Evolutionary conservation across 2,797 vertebrate genomes (phyloP).

Genomic region (Melanotaenia trifasciata): DNA sequence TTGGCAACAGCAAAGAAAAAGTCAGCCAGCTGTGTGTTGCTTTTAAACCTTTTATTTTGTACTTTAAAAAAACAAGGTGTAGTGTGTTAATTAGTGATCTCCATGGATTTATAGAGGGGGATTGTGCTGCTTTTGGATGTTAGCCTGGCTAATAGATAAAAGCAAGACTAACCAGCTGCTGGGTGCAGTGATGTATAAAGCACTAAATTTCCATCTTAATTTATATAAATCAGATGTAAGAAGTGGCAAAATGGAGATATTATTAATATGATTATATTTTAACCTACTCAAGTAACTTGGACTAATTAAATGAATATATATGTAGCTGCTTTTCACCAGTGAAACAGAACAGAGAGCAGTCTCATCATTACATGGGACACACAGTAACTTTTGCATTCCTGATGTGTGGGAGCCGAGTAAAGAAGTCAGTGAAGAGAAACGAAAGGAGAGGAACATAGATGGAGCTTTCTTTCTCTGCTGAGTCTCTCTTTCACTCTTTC

Average conservation of each 20-base stretch:
- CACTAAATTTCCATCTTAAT: background rate
- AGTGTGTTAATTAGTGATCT: slow-evolving; percentile 2
- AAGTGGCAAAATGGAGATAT: background rate
- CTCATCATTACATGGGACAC: slow-evolving; percentile 12
- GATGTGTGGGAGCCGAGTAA: slow-evolving; percentile 76
- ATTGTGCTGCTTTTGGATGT: slow-evolving; percentile 5
- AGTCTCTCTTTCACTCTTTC: slow-evolving; percentile 68
- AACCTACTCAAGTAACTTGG: background rate
- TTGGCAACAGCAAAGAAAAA: slow-evolving; percentile 6
- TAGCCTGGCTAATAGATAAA: background rate
- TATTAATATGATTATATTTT: background rate
- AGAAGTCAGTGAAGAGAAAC: slow-evolving; percentile 64
- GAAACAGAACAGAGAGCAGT: slow-evolving; percentile 20
- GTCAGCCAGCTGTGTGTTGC: background rate
- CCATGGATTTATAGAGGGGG: background rate
- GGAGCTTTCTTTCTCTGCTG: slow-evolving; percentile 58
- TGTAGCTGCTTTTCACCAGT: slow-evolving; percentile 6
- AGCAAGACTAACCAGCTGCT: background rate
- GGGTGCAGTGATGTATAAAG: background rate
- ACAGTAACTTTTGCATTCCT: slow-evolving; percentile 76
- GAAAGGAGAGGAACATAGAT: slow-evolving; percentile 62
- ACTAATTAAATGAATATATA: background rate
- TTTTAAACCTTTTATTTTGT: background rate
- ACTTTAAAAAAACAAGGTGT: slow-evolving; percentile 1
- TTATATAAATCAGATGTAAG: background rate